These are phyloP conservation scores for Nothoprocta perdicaria DNA, from an alignment of 2,113 vertebrate species.

Conservation along the genomic window DNA sequence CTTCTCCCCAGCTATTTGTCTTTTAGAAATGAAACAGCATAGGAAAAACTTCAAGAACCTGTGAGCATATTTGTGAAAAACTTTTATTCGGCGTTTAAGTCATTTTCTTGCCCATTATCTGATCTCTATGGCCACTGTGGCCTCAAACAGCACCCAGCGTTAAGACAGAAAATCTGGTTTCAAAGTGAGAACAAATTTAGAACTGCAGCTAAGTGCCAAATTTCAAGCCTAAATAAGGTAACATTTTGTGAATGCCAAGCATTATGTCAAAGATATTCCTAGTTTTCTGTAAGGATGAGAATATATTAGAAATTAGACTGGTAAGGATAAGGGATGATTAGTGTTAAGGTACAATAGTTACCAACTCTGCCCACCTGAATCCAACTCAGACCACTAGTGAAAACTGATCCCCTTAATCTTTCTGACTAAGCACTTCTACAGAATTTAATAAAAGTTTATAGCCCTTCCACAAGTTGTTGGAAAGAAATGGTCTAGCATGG, in stretches of 20 bases:
- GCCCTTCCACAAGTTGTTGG: neutral
- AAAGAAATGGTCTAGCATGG: neutral
- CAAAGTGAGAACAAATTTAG: neutral
- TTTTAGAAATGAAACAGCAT: neutral
- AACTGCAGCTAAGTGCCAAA: neutral
- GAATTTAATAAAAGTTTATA: neutral
- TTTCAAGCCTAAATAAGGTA: slow-evolving; percentile 6
- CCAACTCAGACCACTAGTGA: neutral
- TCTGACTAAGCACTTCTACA: neutral
- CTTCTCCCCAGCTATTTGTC: neutral
- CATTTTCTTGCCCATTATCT: neutral
- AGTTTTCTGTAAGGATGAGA: neutral
- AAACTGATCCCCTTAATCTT: neutral
- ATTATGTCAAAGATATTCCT: neutral
- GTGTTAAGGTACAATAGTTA: neutral
- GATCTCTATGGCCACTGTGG: neutral
- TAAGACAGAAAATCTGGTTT: neutral
- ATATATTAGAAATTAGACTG: neutral
- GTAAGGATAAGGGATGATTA: neutral
- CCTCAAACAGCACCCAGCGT: neutral
- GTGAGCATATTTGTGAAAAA: slow-evolving; percentile 2
- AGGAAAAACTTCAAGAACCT: slow-evolving; percentile 10
- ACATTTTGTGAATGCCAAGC: neutral
- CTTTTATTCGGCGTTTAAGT: slow-evolving; percentile 19
- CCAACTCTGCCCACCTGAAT: neutral